phyloP scores from a whole-genome alignment of 1,140 invertebrate species.

The Whitmania pigra region DNA sequence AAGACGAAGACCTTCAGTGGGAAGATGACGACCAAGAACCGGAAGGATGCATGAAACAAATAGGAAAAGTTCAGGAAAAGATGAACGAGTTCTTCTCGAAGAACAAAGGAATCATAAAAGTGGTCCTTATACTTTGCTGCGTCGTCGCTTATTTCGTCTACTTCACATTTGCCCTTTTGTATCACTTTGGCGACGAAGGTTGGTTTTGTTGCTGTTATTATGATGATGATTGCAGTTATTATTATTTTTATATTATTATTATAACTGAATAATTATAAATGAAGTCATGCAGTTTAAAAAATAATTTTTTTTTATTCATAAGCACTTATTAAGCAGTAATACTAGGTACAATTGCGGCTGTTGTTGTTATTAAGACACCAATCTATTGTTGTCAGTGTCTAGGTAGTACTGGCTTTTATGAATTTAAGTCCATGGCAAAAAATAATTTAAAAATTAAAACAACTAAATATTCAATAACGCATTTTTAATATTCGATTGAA shows the following conservation, averaged over 20 bases:
- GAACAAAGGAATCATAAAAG: not conserved
- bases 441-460: too few species aligned
- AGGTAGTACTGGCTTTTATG: too few species aligned
- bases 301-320: too few species aligned
- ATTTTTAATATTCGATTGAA: too few species aligned
- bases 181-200: constrained; percentile 12
- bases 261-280: too few species aligned
- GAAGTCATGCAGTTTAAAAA: too few species aligned
- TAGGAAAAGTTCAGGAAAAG: not conserved
- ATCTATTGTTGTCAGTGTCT: too few species aligned
- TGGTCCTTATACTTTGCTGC: not conserved
- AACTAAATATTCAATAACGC: too few species aligned
- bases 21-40: constrained; percentile 6
- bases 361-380: too few species aligned
- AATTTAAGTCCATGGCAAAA: too few species aligned
- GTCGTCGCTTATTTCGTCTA: constrained; percentile 11
- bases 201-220: not conserved
- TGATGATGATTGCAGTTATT: not conserved
- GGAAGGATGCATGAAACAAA: constrained; percentile 9
- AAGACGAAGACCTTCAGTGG: not conserved
- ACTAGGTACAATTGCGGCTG: too few species aligned
- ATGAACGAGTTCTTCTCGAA: not conserved
- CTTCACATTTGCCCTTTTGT: constrained; percentile 11
- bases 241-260: not conserved
- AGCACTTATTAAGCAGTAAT: too few species aligned